Base-by-base conservation (phyloP, 1,140 invertebrate genomes). In the Zaprionus nigranus region DNA sequence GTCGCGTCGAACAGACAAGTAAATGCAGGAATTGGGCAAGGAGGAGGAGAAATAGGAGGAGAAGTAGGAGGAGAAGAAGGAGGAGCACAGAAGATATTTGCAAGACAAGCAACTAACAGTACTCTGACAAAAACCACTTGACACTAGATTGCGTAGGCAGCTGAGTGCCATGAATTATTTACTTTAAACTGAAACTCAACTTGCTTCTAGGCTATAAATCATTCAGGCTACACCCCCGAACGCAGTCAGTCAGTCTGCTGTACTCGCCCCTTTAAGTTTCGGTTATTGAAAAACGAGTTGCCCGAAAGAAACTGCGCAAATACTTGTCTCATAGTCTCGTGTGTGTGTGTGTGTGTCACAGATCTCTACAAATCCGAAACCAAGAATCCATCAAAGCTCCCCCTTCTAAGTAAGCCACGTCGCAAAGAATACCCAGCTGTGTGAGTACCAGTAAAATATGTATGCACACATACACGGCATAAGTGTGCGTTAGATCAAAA, bases 101-200 rank as follows among this genome's bases (percentile, higher is more conserved):
- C 20, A 51, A 51, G 46, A 24, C 46, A 51, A 51, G 46, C 17
- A 51, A 24, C 20, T 24, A 51, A 20, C 46, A 20, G 46, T 24
- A 13, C 17, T 22, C 20, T 24, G 46, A 51, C 20, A 11, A 12
- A 51, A 51, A 51, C 46, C 46, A 51, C 46, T 51, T 51, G 46
- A 51, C 46, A 51, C 46, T 51, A 24, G 40, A 46, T 20, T 46
- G 46, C 20, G 24, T 17, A 62, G 49, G 22, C 53, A 20, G 24
- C 36, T 54, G 53, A 20, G 64, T 58, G 54, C 54, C 34, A 73
- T 79, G 63, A 75, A 79, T 79, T 71, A 72, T 79, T 70, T 36
- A 58, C 67, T 71, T 71, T 65, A 46, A 56, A 56, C 28, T 34
- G 24, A 60, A 72, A 24, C 36, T 36, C 20, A 26, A 49, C 43